Evolutionary conservation across 2,113 vertebrate species (phyloP).

Genomic region (Sminthopsis crassicaudata): DNA sequence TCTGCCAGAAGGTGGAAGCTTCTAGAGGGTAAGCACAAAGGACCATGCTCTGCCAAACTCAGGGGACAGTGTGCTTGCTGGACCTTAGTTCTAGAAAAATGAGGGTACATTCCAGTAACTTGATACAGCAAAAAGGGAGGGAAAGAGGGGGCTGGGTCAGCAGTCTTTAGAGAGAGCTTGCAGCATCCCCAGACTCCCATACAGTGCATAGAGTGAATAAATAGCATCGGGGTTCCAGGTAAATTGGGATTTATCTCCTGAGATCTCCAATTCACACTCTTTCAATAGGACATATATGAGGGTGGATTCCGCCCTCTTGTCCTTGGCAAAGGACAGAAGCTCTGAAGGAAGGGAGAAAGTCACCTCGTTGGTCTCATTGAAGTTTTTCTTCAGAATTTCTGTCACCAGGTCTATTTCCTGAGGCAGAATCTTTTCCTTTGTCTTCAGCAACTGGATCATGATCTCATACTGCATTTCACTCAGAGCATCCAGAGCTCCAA

Average conservation of each 20-base stretch:
- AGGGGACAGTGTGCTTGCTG: no score
- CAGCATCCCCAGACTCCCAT: constrained; percentile 49
- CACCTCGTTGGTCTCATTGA: background rate
- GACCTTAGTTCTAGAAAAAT: no score
- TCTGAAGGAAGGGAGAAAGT: background rate
- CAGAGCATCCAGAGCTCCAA: no score
- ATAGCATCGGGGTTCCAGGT: constrained; percentile 51
- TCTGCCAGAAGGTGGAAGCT: no score
- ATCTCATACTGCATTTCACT: constrained; percentile 45
- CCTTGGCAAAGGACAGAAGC: background rate
- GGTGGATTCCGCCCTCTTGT: background rate
- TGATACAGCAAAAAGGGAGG: no score
- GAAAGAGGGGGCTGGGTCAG: no score
- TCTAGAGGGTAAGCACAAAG: no score
- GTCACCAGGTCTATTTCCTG: constrained; percentile 30
- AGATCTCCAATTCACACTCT: constrained; percentile 52
- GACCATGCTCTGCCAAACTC: no score
- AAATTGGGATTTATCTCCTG: background rate
- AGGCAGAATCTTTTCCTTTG: rapidly evolving
- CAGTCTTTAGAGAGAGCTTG: no score
- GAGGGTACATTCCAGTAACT: no score
- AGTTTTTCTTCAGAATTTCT: constrained; percentile 46
- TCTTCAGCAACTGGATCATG: constrained; percentile 36
- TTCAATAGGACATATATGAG: constrained; percentile 60
- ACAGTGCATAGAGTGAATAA: background rate